Conservation (phyloP, 2,797 vertebrate species). For the Thaleichthys pacificus region DNA sequence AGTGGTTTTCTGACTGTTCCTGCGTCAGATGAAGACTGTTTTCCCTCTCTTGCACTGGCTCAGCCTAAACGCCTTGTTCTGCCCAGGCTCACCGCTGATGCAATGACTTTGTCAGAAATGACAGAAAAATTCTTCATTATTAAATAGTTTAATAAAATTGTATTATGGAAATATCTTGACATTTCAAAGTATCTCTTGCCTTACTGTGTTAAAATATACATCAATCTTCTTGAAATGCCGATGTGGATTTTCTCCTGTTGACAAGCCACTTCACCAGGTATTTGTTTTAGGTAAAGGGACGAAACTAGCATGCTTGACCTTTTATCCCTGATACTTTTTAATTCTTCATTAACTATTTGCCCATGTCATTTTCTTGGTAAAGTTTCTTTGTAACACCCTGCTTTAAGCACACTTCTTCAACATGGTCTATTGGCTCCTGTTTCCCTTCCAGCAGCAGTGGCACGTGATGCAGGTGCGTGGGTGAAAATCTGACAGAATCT, state of each 20-base stretch:
- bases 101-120: conserved; percentile 58
- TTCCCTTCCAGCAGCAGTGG: neutral
- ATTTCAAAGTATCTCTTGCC: neutral
- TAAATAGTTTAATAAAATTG: conserved; percentile 64
- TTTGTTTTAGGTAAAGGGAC: neutral
- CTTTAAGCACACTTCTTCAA: neutral
- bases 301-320: conserved; percentile 12
- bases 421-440: neutral
- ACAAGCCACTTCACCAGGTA: neutral
- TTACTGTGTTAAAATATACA: neutral
- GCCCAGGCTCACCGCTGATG: conserved; percentile 63
- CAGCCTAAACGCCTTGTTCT: conserved; percentile 69
- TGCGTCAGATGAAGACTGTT: conserved; percentile 47
- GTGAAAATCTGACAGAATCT: too few species aligned
- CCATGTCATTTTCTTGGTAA: neutral
- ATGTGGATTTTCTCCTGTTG: neutral
- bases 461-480: too few species aligned
- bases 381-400: neutral
- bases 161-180: conserved; percentile 40
- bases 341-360: neutral
- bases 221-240: neutral
- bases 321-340: conserved; percentile 33
- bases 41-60: conserved; percentile 70
- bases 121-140: conserved; percentile 60
- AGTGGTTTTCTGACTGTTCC: conserved; percentile 49